Evolutionary conservation across 2,797 vertebrate species (phyloP).

Genomic region (Sternarchorhynchus goeldii): DNA sequence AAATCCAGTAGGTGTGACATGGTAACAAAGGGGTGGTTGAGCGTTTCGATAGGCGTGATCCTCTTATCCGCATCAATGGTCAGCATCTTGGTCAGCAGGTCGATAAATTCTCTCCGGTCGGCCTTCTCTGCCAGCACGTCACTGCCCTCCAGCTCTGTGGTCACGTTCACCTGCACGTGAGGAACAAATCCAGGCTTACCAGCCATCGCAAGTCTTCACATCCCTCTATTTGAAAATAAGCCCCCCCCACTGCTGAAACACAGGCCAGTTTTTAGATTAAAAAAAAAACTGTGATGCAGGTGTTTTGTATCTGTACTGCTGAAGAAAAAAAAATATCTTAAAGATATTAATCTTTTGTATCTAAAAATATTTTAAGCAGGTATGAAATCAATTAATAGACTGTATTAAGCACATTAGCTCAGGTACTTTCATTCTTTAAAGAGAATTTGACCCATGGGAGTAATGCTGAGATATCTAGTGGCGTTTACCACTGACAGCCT

Average conservation of each 20-base stretch:
- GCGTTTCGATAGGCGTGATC: constrained; percentile 96
- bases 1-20: constrained; percentile 98
- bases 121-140: constrained; percentile 98
- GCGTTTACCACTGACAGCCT: not conserved
- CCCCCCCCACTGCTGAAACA: not conserved
- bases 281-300: too few relatives aligned
- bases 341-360: not conserved
- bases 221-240: not conserved
- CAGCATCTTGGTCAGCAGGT: constrained; percentile 98
- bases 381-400: not conserved
- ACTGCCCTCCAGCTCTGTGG: constrained; percentile 93
- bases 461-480: constrained; percentile 61
- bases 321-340: not conserved
- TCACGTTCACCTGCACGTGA: constrained; percentile 92
- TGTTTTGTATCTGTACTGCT: too few relatives aligned
- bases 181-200: not conserved
- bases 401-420: not conserved
- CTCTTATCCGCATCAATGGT: constrained; percentile 98
- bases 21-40: constrained; percentile 97
- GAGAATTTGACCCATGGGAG: constrained; percentile 1
- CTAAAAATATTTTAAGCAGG: not conserved
- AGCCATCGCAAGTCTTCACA: not conserved
- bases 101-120: constrained; percentile 96
- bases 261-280: not conserved
- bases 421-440: not conserved